phyloP scores from a whole-genome alignment of 2,888 invertebrate genomes.

The Rhogogaster chlorosoma region DNA sequence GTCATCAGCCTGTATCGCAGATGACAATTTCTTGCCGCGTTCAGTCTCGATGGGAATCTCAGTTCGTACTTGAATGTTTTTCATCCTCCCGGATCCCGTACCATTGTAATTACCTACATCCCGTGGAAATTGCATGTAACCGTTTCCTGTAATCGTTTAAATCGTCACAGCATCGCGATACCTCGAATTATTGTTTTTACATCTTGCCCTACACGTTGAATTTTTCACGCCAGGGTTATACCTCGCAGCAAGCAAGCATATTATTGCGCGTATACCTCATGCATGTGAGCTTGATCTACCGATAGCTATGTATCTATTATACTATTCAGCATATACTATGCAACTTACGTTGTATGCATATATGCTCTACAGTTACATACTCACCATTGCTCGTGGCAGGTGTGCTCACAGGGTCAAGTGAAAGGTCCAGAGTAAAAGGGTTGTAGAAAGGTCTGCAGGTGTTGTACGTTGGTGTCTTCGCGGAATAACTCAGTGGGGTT shows the following conservation, averaged over 20 bases:
- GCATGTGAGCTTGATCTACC: neutral
- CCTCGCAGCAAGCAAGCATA: constrained; percentile 3
- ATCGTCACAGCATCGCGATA: neutral
- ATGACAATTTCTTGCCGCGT: neutral
- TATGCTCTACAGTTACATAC: constrained; percentile 12
- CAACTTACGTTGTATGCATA: neutral
- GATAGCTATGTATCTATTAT: neutral
- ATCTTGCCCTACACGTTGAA: neutral
- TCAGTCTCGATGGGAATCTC: neutral
- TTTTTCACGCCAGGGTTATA: neutral
- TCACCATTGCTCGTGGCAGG: constrained; percentile 60
- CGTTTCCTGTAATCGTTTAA: constrained; percentile 40
- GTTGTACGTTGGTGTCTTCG: constrained; percentile 59
- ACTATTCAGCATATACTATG: neutral
- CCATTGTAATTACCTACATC: constrained; percentile 34
- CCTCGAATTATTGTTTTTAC: neutral
- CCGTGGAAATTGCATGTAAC: constrained; percentile 19
- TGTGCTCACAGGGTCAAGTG: constrained; percentile 60
- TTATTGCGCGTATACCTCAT: constrained; percentile 13
- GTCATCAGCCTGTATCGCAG: neutral
- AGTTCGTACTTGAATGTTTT: neutral
- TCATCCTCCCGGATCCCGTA: neutral
- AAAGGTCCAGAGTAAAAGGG: constrained; percentile 70
- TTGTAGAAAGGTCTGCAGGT: constrained; percentile 69
- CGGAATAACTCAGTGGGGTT: constrained; percentile 54